phyloP scores from a whole-genome alignment of 2,888 invertebrate species.

The Ophion ventricosus region DNA sequence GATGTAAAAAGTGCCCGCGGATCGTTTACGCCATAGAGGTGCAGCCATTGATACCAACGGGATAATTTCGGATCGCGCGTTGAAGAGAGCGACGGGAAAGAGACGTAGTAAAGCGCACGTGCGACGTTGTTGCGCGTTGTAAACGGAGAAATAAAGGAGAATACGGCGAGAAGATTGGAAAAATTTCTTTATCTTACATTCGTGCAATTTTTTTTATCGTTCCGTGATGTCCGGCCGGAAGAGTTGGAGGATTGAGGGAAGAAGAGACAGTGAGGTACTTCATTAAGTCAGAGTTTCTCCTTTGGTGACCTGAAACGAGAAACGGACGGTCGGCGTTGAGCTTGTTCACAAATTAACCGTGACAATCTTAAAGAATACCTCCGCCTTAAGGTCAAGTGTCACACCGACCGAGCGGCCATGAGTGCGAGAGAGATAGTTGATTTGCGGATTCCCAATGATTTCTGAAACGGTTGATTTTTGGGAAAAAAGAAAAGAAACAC shows the following conservation, averaged over 20 bases:
- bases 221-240: conserved; percentile 24
- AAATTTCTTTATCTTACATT: conserved; percentile 43
- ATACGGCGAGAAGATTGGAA: conserved; percentile 32
- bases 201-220: conserved; percentile 33
- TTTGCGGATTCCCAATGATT: too few relatives aligned
- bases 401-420: too few relatives aligned
- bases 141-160: conserved; percentile 31
- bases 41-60: neutral
- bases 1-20: conserved; percentile 2
- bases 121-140: conserved; percentile 17
- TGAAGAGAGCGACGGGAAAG: neutral
- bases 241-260: conserved; percentile 48
- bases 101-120: neutral
- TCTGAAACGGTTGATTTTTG: too few relatives aligned
- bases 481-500: too few relatives aligned
- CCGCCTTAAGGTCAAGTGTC: too few relatives aligned
- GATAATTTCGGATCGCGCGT: neutral
- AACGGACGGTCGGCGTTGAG: conserved; percentile 7
- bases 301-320: conserved; percentile 89
- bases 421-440: too few relatives aligned
- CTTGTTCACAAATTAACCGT: neutral
- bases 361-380: neutral
- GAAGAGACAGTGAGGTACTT: conserved; percentile 59
- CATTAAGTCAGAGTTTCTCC: conserved; percentile 93
- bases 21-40: neutral